These are phyloP conservation scores for Scaptomyza tumidula DNA, from an alignment of 2,888 invertebrate genomes.

Conservation along the genomic window DNA sequence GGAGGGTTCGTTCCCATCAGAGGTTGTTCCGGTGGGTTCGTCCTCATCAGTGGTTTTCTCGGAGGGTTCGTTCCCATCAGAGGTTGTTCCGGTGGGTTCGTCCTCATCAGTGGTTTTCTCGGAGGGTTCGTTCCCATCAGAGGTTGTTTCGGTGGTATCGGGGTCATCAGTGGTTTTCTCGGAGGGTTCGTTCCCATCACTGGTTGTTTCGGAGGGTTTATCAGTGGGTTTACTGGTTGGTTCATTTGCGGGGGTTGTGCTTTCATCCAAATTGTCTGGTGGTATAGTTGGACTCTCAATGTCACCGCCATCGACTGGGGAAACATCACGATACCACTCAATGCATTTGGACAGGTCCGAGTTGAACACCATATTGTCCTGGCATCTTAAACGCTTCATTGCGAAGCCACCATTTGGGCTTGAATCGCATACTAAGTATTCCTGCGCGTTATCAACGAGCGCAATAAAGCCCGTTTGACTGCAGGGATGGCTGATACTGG, in stretches of 20 bases:
- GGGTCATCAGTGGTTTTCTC: background rate
- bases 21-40: background rate
- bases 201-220: too few relatives aligned
- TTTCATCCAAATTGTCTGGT: constrained; percentile 33
- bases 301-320: constrained; percentile 50
- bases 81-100: background rate
- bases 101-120: background rate
- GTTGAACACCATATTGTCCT: constrained; percentile 52
- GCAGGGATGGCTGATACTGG: constrained; percentile 42
- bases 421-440: constrained; percentile 62
- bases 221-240: constrained; percentile 9
- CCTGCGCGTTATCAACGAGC: constrained; percentile 49
- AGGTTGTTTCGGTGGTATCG: background rate
- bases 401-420: constrained; percentile 50
- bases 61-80: background rate
- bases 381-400: constrained; percentile 54
- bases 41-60: background rate
- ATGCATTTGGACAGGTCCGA: constrained; percentile 49
- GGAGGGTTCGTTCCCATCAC: constrained; percentile 1
- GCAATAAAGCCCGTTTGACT: constrained; percentile 52
- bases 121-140: constrained; percentile 1
- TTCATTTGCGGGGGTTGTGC: background rate
- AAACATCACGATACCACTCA: background rate
- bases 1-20: background rate
- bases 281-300: constrained; percentile 67